These are phyloP conservation scores for Eumeta japonica DNA, from an alignment of 1,140 invertebrate genomes.

Conservation along the genomic window DNA sequence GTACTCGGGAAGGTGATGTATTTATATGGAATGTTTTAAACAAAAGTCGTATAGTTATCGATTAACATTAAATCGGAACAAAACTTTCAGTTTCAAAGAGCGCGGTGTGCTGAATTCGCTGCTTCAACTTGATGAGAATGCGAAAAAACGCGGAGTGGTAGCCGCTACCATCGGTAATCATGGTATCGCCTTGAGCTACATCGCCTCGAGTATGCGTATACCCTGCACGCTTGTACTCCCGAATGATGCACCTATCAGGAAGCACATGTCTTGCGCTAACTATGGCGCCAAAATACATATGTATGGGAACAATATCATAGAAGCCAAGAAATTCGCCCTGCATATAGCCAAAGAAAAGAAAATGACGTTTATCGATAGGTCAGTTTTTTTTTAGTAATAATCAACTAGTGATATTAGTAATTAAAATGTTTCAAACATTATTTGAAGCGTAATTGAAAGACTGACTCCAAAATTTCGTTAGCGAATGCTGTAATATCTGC, in stretches of 20 bases:
- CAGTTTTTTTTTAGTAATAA: too few species aligned
- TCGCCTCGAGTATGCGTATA: conserved; percentile 74
- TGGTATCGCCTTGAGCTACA: conserved; percentile 77
- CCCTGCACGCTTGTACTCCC: conserved; percentile 91
- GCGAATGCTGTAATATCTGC: too few species aligned
- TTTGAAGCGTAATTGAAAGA: too few species aligned
- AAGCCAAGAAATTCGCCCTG: conserved; percentile 75
- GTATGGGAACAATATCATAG: conserved; percentile 74
- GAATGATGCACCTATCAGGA: conserved; percentile 79
- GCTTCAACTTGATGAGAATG: conserved; percentile 66
- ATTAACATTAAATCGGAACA: not conserved
- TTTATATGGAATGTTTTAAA: conserved; percentile 5
- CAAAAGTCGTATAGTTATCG: not conserved
- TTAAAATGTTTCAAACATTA: too few species aligned
- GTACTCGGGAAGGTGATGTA: conserved; percentile 76
- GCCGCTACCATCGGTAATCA: conserved; percentile 91
- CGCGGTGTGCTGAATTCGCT: conserved; percentile 84
- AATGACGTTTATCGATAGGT: conserved; percentile 82
- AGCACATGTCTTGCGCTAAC: conserved; percentile 76
- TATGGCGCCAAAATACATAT: conserved; percentile 81
- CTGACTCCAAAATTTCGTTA: too few species aligned
- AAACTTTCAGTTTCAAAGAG: conserved; percentile 76
- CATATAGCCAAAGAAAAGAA: conserved; percentile 66
- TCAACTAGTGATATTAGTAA: too few species aligned
- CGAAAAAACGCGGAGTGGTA: conserved; percentile 77